phyloP scores from a whole-genome alignment of 2,113 vertebrate genomes.

The Lepus europaeus region DNA sequence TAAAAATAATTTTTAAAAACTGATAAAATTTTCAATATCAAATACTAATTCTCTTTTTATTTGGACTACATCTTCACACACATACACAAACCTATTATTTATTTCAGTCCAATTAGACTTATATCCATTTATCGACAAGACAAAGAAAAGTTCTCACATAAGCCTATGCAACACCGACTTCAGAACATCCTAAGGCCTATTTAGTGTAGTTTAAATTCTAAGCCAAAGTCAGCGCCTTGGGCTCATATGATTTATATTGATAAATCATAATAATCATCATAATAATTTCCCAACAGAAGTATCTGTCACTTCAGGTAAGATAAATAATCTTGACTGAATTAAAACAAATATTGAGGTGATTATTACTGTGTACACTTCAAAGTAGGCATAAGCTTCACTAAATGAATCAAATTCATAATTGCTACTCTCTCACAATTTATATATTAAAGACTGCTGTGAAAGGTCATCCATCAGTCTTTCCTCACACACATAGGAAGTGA shows the following conservation, averaged over 20 bases:
- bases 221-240: conserved; percentile 41
- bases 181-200: conserved; percentile 26
- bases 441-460: conserved; percentile 68
- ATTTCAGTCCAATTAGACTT: background rate
- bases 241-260: conserved; percentile 62
- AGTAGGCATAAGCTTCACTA: conserved; percentile 77
- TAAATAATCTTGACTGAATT: conserved; percentile 79
- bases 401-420: conserved; percentile 76
- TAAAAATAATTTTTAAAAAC: conserved; percentile 52
- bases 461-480: conserved; percentile 69
- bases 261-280: conserved; percentile 73
- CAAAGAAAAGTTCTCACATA: conserved; percentile 26
- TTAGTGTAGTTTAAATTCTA: conserved; percentile 66
- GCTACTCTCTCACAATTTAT: conserved; percentile 63
- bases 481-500: conserved; percentile 26
- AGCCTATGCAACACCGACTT: background rate
- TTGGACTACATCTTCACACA: background rate
- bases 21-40: background rate
- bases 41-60: background rate
- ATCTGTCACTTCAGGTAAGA: conserved; percentile 73
- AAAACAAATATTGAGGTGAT: conserved; percentile 80
- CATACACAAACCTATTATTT: background rate
- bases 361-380: conserved; percentile 80
- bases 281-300: conserved; percentile 70
- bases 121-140: conserved; percentile 9